Conservation (phyloP, 2,888 invertebrate genomes). For the Tachystola acroxantha region DNA sequence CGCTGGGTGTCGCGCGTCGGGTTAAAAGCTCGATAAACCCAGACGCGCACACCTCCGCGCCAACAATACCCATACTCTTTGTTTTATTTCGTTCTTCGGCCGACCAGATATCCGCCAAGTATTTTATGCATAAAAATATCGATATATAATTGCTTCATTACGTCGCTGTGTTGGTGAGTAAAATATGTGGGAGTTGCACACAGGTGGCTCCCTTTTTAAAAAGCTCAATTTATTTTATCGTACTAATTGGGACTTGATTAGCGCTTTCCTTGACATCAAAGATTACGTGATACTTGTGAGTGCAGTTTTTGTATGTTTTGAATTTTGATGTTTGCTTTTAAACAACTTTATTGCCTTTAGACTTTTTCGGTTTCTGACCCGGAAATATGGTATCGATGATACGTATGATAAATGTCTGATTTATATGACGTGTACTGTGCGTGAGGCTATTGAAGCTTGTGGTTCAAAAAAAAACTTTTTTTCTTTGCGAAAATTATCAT, state of each 20-base stretch:
- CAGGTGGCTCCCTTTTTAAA: slow-evolving; percentile 48
- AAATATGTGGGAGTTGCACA: slow-evolving; percentile 75
- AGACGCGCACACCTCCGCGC: slow-evolving; percentile 70
- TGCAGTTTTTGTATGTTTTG: no score
- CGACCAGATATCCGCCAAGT: slow-evolving; percentile 71
- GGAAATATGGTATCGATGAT: no score
- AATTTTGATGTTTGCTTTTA: no score
- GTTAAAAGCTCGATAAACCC: slow-evolving; percentile 77
- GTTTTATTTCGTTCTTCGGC: slow-evolving; percentile 67
- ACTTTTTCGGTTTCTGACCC: no score
- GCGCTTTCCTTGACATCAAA: slow-evolving; percentile 19
- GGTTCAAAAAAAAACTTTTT: no score
- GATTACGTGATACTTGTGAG: slow-evolving; percentile 11
- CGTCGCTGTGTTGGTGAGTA: slow-evolving; percentile 76
- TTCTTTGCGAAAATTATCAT: no score
- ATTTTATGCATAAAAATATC: slow-evolving; percentile 79
- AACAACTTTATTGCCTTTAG: no score
- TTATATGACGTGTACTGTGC: no score
- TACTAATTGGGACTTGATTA: slow-evolving; percentile 32
- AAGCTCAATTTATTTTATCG: slow-evolving; percentile 12
- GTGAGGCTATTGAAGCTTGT: no score
- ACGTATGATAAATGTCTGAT: no score
- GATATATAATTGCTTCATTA: slow-evolving; percentile 79
- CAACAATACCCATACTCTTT: slow-evolving; percentile 72
- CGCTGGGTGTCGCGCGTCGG: slow-evolving; percentile 73